Conservation (phyloP, 2,113 vertebrate genomes). For the Oryzias javanicus region DNA sequence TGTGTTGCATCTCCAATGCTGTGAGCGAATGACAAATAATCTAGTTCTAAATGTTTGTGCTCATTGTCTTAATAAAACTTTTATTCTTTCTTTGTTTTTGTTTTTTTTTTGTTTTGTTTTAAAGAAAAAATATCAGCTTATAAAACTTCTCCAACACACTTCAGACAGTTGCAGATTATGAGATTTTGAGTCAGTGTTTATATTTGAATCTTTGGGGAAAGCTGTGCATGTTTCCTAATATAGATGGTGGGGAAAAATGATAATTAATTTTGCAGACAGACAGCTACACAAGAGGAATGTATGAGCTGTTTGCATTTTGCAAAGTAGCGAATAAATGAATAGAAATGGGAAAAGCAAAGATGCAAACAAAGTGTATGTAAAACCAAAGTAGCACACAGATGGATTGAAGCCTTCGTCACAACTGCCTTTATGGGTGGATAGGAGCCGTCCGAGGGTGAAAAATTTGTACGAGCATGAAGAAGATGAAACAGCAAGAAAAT, state of each 20-base stretch:
- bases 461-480: too few relatives aligned
- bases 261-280: constrained; percentile 12
- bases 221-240: constrained; percentile 20
- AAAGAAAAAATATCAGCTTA: too few relatives aligned
- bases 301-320: constrained; percentile 25
- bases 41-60: too few relatives aligned
- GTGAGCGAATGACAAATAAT: too few relatives aligned
- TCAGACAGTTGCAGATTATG: constrained; percentile 3
- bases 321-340: constrained; percentile 1
- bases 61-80: too few relatives aligned
- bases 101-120: too few relatives aligned
- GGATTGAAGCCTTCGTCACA: background rate
- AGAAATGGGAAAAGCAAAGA: background rate
- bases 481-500: too few relatives aligned
- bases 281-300: constrained; percentile 5
- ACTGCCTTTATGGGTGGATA: too few relatives aligned
- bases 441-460: too few relatives aligned
- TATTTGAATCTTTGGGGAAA: constrained; percentile 7
- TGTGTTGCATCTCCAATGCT: too few relatives aligned
- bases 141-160: background rate
- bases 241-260: background rate
- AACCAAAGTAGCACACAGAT: background rate
- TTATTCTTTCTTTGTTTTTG: too few relatives aligned
- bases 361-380: constrained; percentile 6
- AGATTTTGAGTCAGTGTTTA: constrained; percentile 12